phyloP scores from a whole-genome alignment of 2,797 vertebrate genomes.

The Alfaro cultratus region DNA sequence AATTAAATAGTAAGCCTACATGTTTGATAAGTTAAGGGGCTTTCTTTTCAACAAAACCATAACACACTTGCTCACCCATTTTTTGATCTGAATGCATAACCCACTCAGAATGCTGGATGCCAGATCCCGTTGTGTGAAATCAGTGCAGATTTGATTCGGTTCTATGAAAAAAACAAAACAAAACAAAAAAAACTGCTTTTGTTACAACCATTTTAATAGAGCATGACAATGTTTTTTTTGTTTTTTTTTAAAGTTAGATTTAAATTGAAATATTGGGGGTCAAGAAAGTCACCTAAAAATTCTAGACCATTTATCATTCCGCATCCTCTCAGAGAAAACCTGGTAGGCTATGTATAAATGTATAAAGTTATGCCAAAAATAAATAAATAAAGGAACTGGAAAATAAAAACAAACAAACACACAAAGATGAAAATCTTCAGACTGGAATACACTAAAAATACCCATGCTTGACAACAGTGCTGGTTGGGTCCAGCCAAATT shows the following conservation, averaged over 20 bases:
- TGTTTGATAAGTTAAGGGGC: not conserved
- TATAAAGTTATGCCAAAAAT: not conserved
- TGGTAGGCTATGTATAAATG: not conserved
- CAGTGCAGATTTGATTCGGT: not conserved
- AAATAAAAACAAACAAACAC: not conserved
- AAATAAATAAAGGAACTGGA: not conserved
- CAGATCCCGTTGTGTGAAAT: not conserved
- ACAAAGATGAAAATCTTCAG: not conserved
- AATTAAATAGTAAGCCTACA: not conserved
- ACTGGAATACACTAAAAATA: not conserved
- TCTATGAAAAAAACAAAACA: not conserved
- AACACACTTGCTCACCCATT: not conserved
- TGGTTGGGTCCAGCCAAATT: constrained; percentile 4
- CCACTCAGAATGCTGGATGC: not conserved
- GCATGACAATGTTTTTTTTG: not conserved
- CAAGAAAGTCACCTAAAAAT: not conserved
- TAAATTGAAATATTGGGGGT: not conserved
- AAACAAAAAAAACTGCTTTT: not conserved
- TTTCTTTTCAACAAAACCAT: not conserved
- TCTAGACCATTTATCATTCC: not conserved
- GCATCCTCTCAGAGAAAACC: not conserved
- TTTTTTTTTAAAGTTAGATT: not conserved
- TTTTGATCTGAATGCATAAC: not conserved
- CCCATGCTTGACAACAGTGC: not conserved
- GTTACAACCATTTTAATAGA: not conserved